Base-by-base conservation (phyloP, 2,797 vertebrate species). In the Hippoglossus hippoglossus region DNA sequence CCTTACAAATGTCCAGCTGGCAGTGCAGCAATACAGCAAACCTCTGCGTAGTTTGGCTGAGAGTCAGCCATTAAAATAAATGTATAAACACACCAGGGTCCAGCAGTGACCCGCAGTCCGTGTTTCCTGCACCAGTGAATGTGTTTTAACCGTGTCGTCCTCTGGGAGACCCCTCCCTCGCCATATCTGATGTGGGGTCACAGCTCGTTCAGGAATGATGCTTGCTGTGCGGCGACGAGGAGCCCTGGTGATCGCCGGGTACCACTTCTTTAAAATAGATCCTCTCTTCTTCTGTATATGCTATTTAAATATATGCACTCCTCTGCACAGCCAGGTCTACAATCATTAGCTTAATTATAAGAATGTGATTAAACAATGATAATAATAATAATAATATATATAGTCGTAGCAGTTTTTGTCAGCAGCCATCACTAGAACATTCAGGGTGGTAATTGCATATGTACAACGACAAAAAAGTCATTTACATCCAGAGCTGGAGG, bases 401-500 rank as follows among this genome's bases (percentile, higher is more conserved):
- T 76, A 69, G 78, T 89, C 66, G 87, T 92, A 93, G 88, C 84
- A 91, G 92, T 91, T 94, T 86, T 81, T 81, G 77, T 91, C 94
- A 96, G 96, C 95, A 96, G 95, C 95, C 94, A 89, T 95, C 94
- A 94, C 93, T 81, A 91, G 90, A 89, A 96, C 95, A 95, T 96
- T 96, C 95, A 94, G 92, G 94, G 94, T 87, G 91, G 91, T 91
- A 85, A 90, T 94, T 92, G 95, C 80, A 93, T 97, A 95, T 97
- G 92, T 96, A 95, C 96, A 96, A 26, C n/a, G 77, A 62, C 44
- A 84, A 90, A 84, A 90, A 81, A 79, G 68, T 89, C 84, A 93
- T 95, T 93, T 87, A 90, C 90, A 91, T 92, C 92, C 77, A 49
- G 90, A 64, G 80, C 68, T 61, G 1, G 34, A 67, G 70, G 81